Percentiles rank a stretch among this genome's conserved stretches.
phyloP scores from a whole-genome alignment of 2,797 vertebrate species.

The Streptopelia turtur region DNA sequence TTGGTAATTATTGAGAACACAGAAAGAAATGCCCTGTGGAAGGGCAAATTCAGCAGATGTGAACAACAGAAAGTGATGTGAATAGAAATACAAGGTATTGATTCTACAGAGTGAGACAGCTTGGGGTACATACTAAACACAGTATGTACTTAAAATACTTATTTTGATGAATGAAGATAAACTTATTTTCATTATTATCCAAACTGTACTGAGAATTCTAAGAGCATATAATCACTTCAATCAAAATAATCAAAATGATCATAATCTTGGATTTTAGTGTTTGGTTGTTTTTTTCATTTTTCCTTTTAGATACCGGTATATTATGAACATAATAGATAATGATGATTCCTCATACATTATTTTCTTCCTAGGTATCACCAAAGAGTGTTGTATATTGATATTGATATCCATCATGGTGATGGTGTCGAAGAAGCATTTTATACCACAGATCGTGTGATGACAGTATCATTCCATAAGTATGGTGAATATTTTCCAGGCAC shows the following conservation, averaged over 20 bases:
- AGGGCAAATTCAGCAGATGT: background rate
- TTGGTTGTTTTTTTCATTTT: background rate
- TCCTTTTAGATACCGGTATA: background rate
- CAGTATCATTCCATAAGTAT: constrained; percentile 94
- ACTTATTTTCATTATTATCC: background rate
- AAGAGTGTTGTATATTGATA: constrained; percentile 94
- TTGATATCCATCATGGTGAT: constrained; percentile 93
- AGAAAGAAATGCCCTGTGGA: background rate
- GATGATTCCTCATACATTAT: background rate
- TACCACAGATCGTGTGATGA: constrained; percentile 93
- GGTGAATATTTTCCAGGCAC: constrained; percentile 94
- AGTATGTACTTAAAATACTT: background rate
- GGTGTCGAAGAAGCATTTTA: constrained; percentile 95
- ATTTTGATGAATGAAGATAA: background rate
- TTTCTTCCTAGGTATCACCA: constrained; percentile 87
- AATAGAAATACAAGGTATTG: background rate
- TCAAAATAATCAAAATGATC: background rate
- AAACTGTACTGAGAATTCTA: background rate
- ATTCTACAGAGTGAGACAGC: background rate
- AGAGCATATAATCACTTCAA: background rate
- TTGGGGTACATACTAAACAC: background rate
- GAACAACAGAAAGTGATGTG: background rate
- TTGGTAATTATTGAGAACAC: background rate
- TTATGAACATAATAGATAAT: background rate
- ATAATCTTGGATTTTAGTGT: background rate